Conservation (phyloP, 2,113 vertebrate species). For the Larimichthys crocea region DNA sequence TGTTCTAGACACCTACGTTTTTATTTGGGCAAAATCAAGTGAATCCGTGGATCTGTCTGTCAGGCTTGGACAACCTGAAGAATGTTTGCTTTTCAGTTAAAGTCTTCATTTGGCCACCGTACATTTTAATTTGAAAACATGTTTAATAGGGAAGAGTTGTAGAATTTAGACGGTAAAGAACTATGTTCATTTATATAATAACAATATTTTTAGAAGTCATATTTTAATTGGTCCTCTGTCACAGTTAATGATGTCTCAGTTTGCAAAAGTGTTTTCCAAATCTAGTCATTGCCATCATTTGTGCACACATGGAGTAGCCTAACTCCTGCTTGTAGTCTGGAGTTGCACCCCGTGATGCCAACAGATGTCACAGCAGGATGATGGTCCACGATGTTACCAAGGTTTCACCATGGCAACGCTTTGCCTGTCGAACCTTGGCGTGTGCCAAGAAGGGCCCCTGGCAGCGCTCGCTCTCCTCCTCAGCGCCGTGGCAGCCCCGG, state of each 20-base stretch:
- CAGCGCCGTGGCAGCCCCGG: constrained; percentile 44
- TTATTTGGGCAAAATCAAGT: background rate
- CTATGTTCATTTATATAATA: background rate
- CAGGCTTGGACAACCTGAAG: background rate
- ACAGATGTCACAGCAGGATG: constrained; percentile 51
- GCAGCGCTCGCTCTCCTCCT: constrained; percentile 52
- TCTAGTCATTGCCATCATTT: constrained; percentile 1
- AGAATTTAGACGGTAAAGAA: background rate
- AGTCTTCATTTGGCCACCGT: background rate
- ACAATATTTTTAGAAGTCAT: background rate
- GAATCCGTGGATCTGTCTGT: background rate
- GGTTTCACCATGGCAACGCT: constrained; percentile 64
- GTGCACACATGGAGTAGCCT: background rate
- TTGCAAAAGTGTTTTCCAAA: constrained; percentile 1
- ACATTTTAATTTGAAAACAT: background rate
- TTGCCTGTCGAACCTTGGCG: constrained; percentile 39
- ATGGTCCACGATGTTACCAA: constrained; percentile 42
- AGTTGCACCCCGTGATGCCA: constrained; percentile 38
- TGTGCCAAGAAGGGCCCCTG: constrained; percentile 58
- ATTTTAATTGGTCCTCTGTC: background rate
- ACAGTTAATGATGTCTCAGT: background rate
- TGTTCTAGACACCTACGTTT: background rate
- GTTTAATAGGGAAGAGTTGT: background rate
- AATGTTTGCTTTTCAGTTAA: background rate
- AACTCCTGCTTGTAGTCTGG: constrained; percentile 20